Evolutionary conservation across 2,888 invertebrate species (phyloP).

Genomic region (Macaria liturata): DNA sequence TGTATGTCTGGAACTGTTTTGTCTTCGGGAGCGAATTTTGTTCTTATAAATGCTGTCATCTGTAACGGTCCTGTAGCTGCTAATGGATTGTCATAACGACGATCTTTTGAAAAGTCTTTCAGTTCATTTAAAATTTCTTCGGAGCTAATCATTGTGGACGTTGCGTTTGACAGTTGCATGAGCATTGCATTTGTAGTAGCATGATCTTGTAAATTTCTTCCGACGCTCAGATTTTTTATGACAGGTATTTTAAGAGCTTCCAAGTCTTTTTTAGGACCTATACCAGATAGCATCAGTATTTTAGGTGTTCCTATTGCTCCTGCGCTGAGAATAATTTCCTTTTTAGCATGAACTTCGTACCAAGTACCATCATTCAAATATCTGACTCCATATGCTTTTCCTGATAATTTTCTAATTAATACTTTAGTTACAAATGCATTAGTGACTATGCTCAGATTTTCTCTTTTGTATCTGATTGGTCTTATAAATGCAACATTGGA

Average conservation of each 20-base stretch:
- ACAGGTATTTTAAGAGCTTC: slow-evolving; percentile 72
- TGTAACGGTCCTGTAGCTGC: slow-evolving; percentile 81
- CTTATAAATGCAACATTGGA: slow-evolving; percentile 85
- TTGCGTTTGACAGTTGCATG: slow-evolving; percentile 77
- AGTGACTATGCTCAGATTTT: slow-evolving; percentile 75
- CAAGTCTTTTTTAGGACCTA: slow-evolving; percentile 83
- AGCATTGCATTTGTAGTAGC: slow-evolving; percentile 79
- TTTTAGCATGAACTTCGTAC: slow-evolving; percentile 60
- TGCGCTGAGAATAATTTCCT: slow-evolving; percentile 84
- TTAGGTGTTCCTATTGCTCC: slow-evolving; percentile 84
- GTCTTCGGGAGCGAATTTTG: slow-evolving; percentile 73
- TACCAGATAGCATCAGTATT: slow-evolving; percentile 85
- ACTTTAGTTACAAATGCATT: slow-evolving; percentile 80
- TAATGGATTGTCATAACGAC: slow-evolving; percentile 64
- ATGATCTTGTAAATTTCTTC: slow-evolving; percentile 89
- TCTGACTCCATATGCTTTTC: slow-evolving; percentile 55
- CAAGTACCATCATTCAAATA: slow-evolving; percentile 49
- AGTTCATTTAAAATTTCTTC: slow-evolving; percentile 61
- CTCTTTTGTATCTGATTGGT: slow-evolving; percentile 79
- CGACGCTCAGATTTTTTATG: slow-evolving; percentile 86
- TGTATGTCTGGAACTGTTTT: slow-evolving; percentile 85
- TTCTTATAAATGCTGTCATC: slow-evolving; percentile 83
- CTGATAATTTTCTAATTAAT: slow-evolving; percentile 70
- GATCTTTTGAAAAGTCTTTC: slow-evolving; percentile 58
- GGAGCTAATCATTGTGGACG: slow-evolving; percentile 66